Base-by-base conservation (phyloP, 1,140 invertebrate genomes). In the Ylistrum balloti region DNA sequence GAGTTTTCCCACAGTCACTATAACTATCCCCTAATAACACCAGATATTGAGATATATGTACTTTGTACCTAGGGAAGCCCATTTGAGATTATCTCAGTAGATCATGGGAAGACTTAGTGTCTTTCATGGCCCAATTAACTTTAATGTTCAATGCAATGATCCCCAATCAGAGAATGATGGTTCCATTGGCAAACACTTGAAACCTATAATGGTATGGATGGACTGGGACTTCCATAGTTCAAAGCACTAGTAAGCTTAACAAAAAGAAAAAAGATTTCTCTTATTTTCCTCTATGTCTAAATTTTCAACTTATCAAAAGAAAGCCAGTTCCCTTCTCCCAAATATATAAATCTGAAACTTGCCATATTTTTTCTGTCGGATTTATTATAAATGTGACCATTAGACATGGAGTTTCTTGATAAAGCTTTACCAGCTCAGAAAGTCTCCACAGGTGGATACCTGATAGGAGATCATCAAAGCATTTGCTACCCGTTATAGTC, bases 111-210 rank as follows among this genome's bases (percentile, higher is more conserved):
- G 56, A 5, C 56, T 74, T 74, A 28, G 56, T 74, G 56, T 74
- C 22, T 74, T 74, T 74, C 56, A 74, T 74, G 56, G 56, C 56
- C 56, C n/a, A n/a, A 74, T 74, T 74, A 74, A 74, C 56, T 74
- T 74, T 74, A 74, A 74, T 74, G 56, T 74, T 74, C 56, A 28
- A 74, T 74, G 56, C 56, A 74, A 74, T 74, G 56, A 74, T 74
- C 56, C 28, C 56, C 56, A 74, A 74, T 74, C 56, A 17, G 56
- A 28, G 56, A 5, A 3, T n/a, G 56, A 74, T 74, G 56, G 56
- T 74, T 74, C 56, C 56, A 74, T 74, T 74, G 56, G 56, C n/a
- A 74, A 74, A 74, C 56, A 74, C 56, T 74, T 74, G 56, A 74
- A 74, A n/a, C 22, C 56, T 7, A 74, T 74, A 74, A 74, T n/a